Conservation (phyloP, 2,888 invertebrate genomes). For the Noctuana brunneofusca region DNA sequence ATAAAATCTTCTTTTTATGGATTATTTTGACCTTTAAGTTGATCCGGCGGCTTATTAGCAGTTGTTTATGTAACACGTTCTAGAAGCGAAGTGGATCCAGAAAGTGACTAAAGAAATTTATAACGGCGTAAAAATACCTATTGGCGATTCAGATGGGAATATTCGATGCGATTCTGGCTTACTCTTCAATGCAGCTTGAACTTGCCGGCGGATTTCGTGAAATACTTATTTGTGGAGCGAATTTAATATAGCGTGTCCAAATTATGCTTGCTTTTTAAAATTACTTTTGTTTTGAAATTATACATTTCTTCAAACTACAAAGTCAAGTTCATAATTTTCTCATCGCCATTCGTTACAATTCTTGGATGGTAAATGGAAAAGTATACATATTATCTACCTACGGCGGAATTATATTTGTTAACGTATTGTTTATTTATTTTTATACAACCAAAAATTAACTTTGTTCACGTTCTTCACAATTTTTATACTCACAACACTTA, state of each 20-base stretch:
- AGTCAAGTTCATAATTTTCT: too few species aligned
- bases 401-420: neutral
- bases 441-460: neutral
- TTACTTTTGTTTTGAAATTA: neutral
- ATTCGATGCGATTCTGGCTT: conserved; percentile 12
- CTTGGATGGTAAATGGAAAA: too few species aligned
- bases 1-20: conserved; percentile 27
- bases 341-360: too few species aligned
- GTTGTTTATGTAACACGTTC: conserved; percentile 20
- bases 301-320: too few species aligned
- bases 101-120: conserved; percentile 20
- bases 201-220: neutral
- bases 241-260: neutral
- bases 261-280: neutral
- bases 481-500: neutral
- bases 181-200: conserved; percentile 1
- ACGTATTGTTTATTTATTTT: neutral
- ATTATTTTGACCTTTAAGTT: conserved; percentile 10
- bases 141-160: conserved; percentile 21
- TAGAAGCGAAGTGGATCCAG: conserved; percentile 18
- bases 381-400: neutral
- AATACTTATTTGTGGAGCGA: conserved; percentile 12
- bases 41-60: conserved; percentile 3
- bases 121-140: conserved; percentile 30
- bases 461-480: neutral